These are phyloP conservation scores for Watsonalla binaria DNA, from an alignment of 2,888 invertebrate species.

Conservation along the genomic window DNA sequence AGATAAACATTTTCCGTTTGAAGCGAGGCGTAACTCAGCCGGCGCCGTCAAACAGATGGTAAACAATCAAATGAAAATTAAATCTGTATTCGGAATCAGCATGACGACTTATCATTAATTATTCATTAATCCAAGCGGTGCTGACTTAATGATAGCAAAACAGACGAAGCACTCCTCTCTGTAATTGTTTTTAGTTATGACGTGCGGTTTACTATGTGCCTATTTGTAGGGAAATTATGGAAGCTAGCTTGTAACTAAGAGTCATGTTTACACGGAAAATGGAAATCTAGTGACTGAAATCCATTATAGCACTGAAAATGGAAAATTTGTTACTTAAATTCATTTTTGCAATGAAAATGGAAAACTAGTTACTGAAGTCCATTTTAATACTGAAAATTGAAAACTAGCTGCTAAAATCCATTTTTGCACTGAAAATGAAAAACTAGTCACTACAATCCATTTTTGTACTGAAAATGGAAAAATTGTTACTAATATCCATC, in stretches of 20 bases:
- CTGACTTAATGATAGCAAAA: conserved; percentile 51
- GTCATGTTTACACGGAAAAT: not conserved
- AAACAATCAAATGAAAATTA: conserved; percentile 57
- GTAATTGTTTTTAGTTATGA: conserved; percentile 21
- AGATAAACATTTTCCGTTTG: not conserved
- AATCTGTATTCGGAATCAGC: conserved; percentile 42
- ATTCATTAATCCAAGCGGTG: conserved; percentile 41
- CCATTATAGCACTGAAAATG: too few relatives aligned
- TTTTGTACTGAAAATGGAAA: too few relatives aligned
- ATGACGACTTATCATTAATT: conserved; percentile 53
- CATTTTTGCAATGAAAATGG: too few relatives aligned
- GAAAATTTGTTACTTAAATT: too few relatives aligned
- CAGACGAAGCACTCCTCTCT: conserved; percentile 27
- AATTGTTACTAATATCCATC: too few relatives aligned
- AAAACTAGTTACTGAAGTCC: too few relatives aligned
- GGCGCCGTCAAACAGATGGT: conserved; percentile 12
- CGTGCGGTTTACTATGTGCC: conserved; percentile 1
- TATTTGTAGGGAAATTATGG: conserved; percentile 1
- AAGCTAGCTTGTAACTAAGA: not conserved
- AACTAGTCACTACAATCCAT: too few relatives aligned
- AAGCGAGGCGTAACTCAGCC: not conserved
- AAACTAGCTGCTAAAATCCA: too few relatives aligned
- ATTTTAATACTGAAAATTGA: too few relatives aligned
- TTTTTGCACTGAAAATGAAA: too few relatives aligned
- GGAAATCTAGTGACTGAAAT: too few relatives aligned